These are phyloP conservation scores for Melanogrammus aeglefinus DNA, from an alignment of 2,797 vertebrate genomes.

Conservation along the genomic window DNA sequence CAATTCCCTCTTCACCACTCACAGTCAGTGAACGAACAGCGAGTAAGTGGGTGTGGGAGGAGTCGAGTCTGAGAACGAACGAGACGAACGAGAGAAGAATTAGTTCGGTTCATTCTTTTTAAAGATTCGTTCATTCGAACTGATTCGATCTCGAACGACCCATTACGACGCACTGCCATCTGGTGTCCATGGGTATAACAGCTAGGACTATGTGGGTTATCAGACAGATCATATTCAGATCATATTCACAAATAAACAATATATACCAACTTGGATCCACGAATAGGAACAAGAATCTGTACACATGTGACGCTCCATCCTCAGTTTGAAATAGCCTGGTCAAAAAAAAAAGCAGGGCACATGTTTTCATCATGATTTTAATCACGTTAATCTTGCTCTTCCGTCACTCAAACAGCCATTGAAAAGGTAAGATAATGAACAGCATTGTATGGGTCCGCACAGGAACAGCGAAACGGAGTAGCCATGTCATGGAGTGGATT, in stretches of 20 bases:
- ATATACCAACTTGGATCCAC: too few species aligned
- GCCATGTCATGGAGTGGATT: neutral
- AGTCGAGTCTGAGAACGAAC: too few species aligned
- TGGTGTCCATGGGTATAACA: constrained; percentile 21
- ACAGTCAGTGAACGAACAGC: too few species aligned
- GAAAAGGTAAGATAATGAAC: constrained; percentile 20
- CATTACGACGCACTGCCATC: constrained; percentile 14
- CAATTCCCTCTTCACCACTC: too few species aligned
- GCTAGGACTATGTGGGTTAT: too few species aligned
- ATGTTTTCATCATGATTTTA: constrained; percentile 39
- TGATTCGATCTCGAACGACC: too few species aligned
- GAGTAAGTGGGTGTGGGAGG: too few species aligned
- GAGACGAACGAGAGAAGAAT: too few species aligned
- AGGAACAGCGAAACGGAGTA: neutral
- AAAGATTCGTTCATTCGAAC: too few species aligned
- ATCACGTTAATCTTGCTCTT: constrained; percentile 33
- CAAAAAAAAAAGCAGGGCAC: neutral
- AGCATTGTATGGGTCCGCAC: neutral
- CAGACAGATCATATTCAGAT: too few species aligned
- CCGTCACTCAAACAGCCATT: constrained; percentile 20
- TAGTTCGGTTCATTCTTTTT: too few species aligned
- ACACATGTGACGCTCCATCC: neutral
- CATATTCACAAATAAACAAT: too few species aligned
- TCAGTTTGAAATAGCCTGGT: neutral
- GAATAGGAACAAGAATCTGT: neutral